phyloP scores from a whole-genome alignment of 37 sponge, comb jelly and placozoan genomes.

The Spongilla lacustris region DNA sequence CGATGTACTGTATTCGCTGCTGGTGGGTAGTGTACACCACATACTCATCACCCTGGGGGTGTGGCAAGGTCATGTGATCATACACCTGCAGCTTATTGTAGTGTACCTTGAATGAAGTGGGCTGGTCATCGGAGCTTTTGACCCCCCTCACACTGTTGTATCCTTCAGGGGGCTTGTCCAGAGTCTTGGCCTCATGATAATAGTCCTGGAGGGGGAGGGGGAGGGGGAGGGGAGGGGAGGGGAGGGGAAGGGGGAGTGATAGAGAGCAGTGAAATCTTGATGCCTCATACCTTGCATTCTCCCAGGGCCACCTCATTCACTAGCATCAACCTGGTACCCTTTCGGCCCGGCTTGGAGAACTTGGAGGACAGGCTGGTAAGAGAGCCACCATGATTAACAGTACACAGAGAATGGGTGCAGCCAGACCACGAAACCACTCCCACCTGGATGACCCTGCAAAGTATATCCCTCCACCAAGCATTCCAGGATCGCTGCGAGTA shows the following conservation, averaged over 20 bases:
- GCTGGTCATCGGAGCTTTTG: conserved; percentile 49
- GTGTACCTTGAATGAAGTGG: conserved; percentile 77
- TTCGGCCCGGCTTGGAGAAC: conserved; percentile 76
- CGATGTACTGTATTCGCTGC: conserved; percentile 84
- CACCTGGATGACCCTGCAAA: conserved; percentile 92
- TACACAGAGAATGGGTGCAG: not conserved
- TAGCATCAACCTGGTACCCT: conserved; percentile 79
- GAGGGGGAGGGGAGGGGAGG: not conserved
- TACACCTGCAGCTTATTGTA: not conserved
- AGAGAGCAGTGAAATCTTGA: not conserved
- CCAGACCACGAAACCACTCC: not conserved
- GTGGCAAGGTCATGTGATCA: not conserved
- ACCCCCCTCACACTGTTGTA: conserved; percentile 87
- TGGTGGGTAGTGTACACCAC: conserved; percentile 79
- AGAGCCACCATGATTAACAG: not conserved
- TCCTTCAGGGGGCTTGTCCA: conserved; percentile 81
- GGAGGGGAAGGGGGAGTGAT: too few species aligned
- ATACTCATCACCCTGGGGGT: conserved; percentile 75
- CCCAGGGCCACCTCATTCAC: conserved; percentile 91
- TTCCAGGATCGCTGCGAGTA: conserved; percentile 88
- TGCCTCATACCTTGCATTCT: conserved; percentile 48
- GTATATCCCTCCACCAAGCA: conserved; percentile 94
- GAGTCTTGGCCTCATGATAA: conserved; percentile 30
- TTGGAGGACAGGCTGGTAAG: conserved; percentile 60
- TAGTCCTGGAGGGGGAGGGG: conserved; percentile 42